Evolutionary conservation across 2,888 invertebrate species (phyloP).

Genomic region (Brachypalpus laphriformis): DNA sequence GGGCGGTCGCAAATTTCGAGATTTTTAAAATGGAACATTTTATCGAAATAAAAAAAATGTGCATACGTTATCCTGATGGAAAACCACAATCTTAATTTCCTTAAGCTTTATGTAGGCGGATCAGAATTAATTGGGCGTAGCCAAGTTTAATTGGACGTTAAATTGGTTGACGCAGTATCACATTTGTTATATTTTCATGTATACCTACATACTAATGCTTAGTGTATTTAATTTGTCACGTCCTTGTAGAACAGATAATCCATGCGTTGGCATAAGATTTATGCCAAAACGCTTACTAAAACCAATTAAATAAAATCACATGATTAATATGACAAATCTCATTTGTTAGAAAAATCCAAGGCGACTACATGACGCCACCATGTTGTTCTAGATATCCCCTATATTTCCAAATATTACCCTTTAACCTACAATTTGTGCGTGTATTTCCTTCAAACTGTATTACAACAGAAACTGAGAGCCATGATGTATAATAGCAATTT

Average conservation of each 20-base stretch:
- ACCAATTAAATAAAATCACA: constrained; percentile 24
- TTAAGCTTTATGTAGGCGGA: constrained; percentile 44
- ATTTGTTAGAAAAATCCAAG: background rate
- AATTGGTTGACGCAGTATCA: constrained; percentile 32
- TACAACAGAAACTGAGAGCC: background rate
- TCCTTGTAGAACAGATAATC: constrained; percentile 39
- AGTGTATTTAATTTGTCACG: constrained; percentile 11
- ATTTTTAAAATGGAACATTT: background rate
- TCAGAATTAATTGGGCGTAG: constrained; percentile 45
- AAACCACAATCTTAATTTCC: background rate
- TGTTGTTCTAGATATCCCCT: background rate
- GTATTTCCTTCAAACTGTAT: background rate
- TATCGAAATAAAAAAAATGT: background rate
- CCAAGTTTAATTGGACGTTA: constrained; percentile 45
- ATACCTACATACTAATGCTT: constrained; percentile 14
- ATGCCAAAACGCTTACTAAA: constrained; percentile 21
- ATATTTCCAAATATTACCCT: constrained; percentile 10
- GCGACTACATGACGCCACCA: constrained; percentile 18
- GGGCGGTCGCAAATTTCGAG: background rate
- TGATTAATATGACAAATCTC: constrained; percentile 28
- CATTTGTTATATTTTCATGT: constrained; percentile 14
- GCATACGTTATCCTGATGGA: constrained; percentile 12
- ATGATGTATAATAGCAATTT: background rate
- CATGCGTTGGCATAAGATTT: constrained; percentile 50
- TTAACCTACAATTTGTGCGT: constrained; percentile 8